phyloP scores from a whole-genome alignment of 2,113 vertebrate species.

The Oriolus oriolus region DNA sequence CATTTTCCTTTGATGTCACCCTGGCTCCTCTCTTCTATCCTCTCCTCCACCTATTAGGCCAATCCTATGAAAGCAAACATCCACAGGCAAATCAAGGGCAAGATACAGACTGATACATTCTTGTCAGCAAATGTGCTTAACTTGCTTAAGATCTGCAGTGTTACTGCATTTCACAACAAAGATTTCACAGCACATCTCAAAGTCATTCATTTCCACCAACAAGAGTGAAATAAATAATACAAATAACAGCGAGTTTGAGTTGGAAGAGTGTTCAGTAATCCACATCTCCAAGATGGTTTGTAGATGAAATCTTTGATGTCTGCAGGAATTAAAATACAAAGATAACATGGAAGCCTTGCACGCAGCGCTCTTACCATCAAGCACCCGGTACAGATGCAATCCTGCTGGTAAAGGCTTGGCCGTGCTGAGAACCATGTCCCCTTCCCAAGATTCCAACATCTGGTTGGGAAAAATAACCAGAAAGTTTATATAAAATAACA shows the following conservation, averaged over 20 bases:
- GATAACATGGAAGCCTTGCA: background rate
- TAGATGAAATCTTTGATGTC: background rate
- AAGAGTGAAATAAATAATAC: background rate
- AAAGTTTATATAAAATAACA: background rate
- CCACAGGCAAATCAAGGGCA: background rate
- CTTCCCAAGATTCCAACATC: constrained; percentile 85
- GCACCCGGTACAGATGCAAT: constrained; percentile 84
- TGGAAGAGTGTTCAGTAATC: background rate
- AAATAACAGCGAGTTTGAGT: background rate
- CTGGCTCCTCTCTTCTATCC: background rate
- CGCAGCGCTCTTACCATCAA: constrained; percentile 76
- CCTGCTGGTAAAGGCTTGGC: constrained; percentile 88
- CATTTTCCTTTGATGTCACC: background rate
- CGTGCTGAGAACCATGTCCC: constrained; percentile 85
- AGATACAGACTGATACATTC: background rate
- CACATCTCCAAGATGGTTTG: background rate
- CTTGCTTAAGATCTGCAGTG: background rate
- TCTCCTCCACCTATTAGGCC: background rate
- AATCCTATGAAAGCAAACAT: background rate
- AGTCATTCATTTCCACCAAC: background rate
- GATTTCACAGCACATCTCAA: background rate
- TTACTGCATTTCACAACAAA: background rate
- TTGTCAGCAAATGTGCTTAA: background rate
- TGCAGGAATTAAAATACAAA: background rate
- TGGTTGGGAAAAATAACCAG: background rate